Percentiles rank a stretch among this genome's conserved stretches.
Evolutionary conservation across 1,140 invertebrate species (phyloP).

Genomic region (Rhysida immarginata): DNA sequence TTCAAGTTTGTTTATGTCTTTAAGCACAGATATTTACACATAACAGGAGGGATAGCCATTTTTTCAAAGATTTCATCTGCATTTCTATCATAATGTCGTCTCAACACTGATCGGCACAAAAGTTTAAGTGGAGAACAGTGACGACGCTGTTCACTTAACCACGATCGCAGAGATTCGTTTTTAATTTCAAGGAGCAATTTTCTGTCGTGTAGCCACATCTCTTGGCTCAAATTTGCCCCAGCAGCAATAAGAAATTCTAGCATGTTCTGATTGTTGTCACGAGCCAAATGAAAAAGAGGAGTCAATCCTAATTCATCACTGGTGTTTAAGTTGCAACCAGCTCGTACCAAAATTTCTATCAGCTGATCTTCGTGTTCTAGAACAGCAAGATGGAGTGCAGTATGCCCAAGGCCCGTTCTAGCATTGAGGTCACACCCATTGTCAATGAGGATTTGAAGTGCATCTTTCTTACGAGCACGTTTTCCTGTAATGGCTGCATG

Average conservation of each 20-base stretch:
- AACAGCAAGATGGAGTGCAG: conserved; percentile 19
- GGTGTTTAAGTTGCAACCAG: conserved; percentile 16
- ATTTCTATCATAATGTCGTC: not conserved
- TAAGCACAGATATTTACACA: not conserved
- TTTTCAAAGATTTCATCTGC: not conserved
- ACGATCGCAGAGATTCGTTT: not conserved
- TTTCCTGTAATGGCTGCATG: conserved; percentile 16
- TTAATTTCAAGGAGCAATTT: not conserved
- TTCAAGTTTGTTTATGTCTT: too few relatives aligned
- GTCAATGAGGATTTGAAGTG: conserved; percentile 9
- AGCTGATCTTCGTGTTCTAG: conserved; percentile 14
- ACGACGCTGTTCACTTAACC: not conserved
- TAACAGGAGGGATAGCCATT: not conserved
- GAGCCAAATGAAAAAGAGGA: conserved; percentile 16
- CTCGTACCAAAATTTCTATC: conserved; percentile 13
- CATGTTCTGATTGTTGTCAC: conserved; percentile 15
- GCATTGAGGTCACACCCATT: conserved; percentile 13
- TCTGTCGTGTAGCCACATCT: conserved; percentile 3
- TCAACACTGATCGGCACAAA: not conserved
- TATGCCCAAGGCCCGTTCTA: conserved; percentile 16
- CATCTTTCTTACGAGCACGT: conserved; percentile 10
- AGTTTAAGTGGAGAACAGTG: not conserved
- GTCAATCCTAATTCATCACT: conserved; percentile 18
- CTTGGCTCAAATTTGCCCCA: conserved; percentile 12
- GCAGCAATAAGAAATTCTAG: conserved; percentile 16